Evolutionary conservation across 2,113 vertebrate genomes (phyloP).

Genomic region (Stercorarius parasiticus): DNA sequence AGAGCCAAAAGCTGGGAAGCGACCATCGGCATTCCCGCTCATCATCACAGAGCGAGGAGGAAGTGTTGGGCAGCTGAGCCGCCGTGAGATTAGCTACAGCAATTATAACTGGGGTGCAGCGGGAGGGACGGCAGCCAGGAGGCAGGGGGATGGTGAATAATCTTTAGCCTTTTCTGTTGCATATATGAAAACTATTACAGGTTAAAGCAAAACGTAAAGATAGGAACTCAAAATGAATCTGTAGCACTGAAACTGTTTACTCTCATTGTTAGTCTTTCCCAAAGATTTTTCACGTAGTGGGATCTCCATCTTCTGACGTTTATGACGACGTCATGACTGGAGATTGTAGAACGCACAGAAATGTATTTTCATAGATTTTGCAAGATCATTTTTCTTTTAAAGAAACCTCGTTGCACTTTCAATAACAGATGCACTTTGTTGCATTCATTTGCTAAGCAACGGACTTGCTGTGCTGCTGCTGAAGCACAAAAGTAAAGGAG

Average conservation of each 20-base stretch:
- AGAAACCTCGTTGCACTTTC: not conserved
- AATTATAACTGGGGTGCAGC: not conserved
- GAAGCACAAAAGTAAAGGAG: conserved; percentile 24
- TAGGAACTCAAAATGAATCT: not conserved
- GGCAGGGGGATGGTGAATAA: not conserved
- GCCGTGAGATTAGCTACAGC: not conserved
- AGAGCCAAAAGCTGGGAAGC: not conserved
- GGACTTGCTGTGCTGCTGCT: not conserved
- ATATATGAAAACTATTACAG: not conserved
- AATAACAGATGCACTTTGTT: not conserved
- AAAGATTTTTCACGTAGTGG: not conserved
- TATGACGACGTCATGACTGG: not conserved
- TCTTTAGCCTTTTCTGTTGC: not conserved
- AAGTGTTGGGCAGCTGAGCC: not conserved
- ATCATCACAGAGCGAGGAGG: accelerated
- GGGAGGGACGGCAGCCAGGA: not conserved
- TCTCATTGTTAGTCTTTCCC: not conserved
- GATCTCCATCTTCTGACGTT: not conserved
- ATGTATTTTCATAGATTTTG: not conserved
- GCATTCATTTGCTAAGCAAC: conserved; percentile 44
- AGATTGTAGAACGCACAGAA: not conserved
- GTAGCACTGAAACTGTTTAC: not conserved
- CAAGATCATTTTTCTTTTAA: not conserved
- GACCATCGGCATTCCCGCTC: not conserved
- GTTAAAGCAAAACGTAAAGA: not conserved